Percentiles rank a stretch among this genome's conserved stretches.
These are phyloP conservation scores for Lycopodina hypogea DNA, from an alignment of 37 sponge, comb jelly and placozoan genomes.

Conservation along the genomic window DNA sequence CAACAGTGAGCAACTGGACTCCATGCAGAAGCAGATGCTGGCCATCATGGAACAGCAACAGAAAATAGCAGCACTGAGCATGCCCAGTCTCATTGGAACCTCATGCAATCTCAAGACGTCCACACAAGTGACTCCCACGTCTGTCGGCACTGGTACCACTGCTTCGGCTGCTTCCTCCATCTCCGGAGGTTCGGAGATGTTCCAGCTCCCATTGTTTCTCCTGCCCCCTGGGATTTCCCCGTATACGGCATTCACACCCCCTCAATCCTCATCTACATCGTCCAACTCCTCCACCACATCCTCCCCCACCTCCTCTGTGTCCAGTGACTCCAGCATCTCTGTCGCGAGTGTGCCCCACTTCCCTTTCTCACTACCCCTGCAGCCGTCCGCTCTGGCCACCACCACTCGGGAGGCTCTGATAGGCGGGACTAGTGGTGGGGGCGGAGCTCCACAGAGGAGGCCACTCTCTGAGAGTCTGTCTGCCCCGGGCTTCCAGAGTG, in stretches of 20 bases:
- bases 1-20: slow-evolving; percentile 56
- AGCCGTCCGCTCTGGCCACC: background rate
- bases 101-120: background rate
- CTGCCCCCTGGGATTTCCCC: background rate
- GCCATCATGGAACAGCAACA: slow-evolving; percentile 42
- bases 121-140: background rate
- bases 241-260: slow-evolving; percentile 3
- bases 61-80: background rate
- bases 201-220: slow-evolving; percentile 19
- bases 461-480: slow-evolving; percentile 42
- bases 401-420: background rate
- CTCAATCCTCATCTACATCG: background rate
- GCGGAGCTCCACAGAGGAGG: slow-evolving; percentile 11
- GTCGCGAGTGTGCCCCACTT: background rate
- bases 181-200: background rate
- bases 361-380: background rate
- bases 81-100: background rate
- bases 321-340: slow-evolving; percentile 43
- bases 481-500: slow-evolving; percentile 39
- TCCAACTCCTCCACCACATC: slow-evolving; percentile 27
- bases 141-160: background rate
- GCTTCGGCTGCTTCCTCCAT: background rate
- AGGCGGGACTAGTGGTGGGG: background rate
- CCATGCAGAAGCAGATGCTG: slow-evolving; percentile 57
- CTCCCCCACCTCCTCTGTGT: slow-evolving; percentile 50